Percentiles rank a stretch among this genome's conserved stretches.
Evolutionary conservation across 2,113 vertebrate genomes (phyloP).

Genomic region (Tachysurus vachellii): DNA sequence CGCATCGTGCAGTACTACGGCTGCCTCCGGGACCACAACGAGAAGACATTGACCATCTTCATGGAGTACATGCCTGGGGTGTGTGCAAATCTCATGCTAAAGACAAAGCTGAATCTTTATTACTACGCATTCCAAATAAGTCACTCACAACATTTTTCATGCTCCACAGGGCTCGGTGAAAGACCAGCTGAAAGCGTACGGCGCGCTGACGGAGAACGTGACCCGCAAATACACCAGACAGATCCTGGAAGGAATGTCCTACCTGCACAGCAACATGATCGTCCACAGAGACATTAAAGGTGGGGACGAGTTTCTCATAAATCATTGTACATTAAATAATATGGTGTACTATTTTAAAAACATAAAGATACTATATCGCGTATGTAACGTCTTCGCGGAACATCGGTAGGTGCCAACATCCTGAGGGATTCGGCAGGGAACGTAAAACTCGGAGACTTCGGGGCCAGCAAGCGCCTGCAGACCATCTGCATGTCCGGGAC

Average conservation of each 20-base stretch:
- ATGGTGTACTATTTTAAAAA: neutral
- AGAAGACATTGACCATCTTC: slow-evolving; percentile 94
- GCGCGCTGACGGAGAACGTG: slow-evolving; percentile 91
- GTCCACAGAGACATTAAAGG: slow-evolving; percentile 97
- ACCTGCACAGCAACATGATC: slow-evolving; percentile 98
- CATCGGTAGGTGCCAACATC: slow-evolving; percentile 88
- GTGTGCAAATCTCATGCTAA: slow-evolving; percentile 46
- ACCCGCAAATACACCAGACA: slow-evolving; percentile 93
- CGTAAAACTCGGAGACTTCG: slow-evolving; percentile 95
- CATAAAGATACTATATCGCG: neutral
- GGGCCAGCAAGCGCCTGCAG: slow-evolving; percentile 93
- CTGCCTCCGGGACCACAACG: slow-evolving; percentile 85
- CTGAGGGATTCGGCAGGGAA: slow-evolving; percentile 92
- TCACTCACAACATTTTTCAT: neutral
- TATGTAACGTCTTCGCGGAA: neutral
- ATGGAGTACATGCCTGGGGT: slow-evolving; percentile 99
- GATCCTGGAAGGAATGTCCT: slow-evolving; percentile 95
- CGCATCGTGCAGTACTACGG: slow-evolving; percentile 95
- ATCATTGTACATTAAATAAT: no score
- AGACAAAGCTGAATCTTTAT: no score
- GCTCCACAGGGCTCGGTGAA: slow-evolving; percentile 90
- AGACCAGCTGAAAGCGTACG: slow-evolving; percentile 93
- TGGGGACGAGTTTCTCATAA: slow-evolving; percentile 49
- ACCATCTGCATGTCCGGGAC: slow-evolving; percentile 96
- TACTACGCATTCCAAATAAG: no score